Percentiles rank a stretch among this genome's conserved stretches.
Evolutionary conservation across 2,888 invertebrate species (phyloP).

Genomic region (Automeris io): DNA sequence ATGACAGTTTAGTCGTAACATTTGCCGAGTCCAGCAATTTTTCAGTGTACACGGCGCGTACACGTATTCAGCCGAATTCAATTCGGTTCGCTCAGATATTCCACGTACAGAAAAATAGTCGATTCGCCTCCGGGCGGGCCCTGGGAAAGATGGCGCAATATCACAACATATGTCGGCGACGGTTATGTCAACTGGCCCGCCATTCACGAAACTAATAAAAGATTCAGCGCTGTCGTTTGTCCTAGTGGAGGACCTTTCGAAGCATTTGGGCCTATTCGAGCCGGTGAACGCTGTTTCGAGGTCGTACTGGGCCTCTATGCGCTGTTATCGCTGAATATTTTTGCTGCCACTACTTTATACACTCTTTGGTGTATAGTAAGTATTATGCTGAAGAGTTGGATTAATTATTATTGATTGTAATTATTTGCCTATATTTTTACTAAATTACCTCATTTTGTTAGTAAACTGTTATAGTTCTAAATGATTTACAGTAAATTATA

Average conservation of each 20-base stretch:
- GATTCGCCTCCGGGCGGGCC: constrained; percentile 32
- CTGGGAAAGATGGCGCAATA: constrained; percentile 62
- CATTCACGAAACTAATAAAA: constrained; percentile 74
- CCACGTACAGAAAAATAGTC: constrained; percentile 61
- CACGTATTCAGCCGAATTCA: constrained; percentile 36
- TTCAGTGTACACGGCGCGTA: constrained; percentile 17
- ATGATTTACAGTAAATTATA: too few relatives aligned
- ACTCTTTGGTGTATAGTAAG: too few relatives aligned
- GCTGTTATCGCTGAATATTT: constrained; percentile 51
- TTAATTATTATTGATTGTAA: too few relatives aligned
- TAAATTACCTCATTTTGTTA: too few relatives aligned
- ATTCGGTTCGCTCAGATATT: constrained; percentile 46
- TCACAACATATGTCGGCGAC: constrained; percentile 72
- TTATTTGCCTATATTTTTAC: too few relatives aligned
- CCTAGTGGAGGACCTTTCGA: constrained; percentile 57
- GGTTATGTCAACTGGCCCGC: constrained; percentile 72
- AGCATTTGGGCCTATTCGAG: constrained; percentile 46
- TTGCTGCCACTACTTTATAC: constrained; percentile 10
- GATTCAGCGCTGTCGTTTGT: constrained; percentile 71
- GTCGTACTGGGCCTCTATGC: constrained; percentile 43
- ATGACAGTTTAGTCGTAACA: constrained; percentile 16
- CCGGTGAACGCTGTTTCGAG: constrained; percentile 39
- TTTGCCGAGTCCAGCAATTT: constrained; percentile 25
- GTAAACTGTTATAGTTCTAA: too few relatives aligned
- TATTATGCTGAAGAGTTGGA: too few relatives aligned